Percentiles rank a stretch among this genome's conserved stretches.
phyloP scores from a whole-genome alignment of 2,797 vertebrate genomes.

The Brachyalestes nurse region DNA sequence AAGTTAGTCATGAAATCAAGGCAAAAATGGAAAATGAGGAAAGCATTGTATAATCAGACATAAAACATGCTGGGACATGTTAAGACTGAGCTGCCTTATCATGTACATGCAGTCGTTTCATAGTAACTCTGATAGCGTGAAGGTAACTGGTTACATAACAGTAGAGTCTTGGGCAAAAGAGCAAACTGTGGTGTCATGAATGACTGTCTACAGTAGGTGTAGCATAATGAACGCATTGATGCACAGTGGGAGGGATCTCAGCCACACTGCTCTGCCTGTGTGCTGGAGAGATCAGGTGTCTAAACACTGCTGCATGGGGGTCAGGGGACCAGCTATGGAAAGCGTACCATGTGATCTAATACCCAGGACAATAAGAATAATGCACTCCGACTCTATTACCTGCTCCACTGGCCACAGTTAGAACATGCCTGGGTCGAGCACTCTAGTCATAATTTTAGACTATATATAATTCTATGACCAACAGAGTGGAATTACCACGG shows the following conservation, averaged over 20 bases:
- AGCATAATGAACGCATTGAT: neutral
- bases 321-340: slow-evolving; percentile 71
- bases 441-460: neutral
- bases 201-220: neutral
- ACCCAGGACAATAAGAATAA: slow-evolving; percentile 81
- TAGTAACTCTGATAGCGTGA: neutral
- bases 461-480: neutral
- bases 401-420: slow-evolving; percentile 65
- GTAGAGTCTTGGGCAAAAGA: neutral
- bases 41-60: too few species aligned
- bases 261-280: slow-evolving; percentile 12
- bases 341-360: slow-evolving; percentile 77
- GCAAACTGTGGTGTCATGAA: neutral
- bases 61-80: neutral
- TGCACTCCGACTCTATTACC: slow-evolving; percentile 48
- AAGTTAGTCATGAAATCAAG: neutral
- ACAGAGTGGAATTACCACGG: neutral
- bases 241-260: slow-evolving; percentile 18
- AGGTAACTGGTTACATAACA: neutral
- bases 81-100: neutral
- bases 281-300: slow-evolving; percentile 61
- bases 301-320: slow-evolving; percentile 59
- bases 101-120: neutral
- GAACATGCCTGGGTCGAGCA: slow-evolving; percentile 42
- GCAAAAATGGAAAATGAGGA: neutral